Conservation (phyloP, 1,140 invertebrate genomes). For the Himalopsyche phryganea region DNA sequence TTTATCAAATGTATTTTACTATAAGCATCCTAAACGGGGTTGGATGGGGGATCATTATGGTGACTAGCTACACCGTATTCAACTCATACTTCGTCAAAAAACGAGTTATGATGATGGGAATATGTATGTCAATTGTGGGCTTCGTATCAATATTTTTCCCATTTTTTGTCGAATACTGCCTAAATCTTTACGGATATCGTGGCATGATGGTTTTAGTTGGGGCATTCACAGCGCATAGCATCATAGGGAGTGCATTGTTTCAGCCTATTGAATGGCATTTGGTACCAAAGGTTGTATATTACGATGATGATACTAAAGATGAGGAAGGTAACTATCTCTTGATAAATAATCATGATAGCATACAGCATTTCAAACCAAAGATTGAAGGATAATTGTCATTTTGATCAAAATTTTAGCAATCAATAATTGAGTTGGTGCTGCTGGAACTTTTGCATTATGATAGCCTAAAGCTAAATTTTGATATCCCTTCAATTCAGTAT, state of each 20-base stretch:
- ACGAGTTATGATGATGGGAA: constrained; percentile 50
- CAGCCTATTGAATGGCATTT: constrained; percentile 71
- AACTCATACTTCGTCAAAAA: constrained; percentile 51
- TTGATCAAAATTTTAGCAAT: too few relatives aligned
- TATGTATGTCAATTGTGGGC: constrained; percentile 48
- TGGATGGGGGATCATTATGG: constrained; percentile 45
- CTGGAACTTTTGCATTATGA: too few relatives aligned
- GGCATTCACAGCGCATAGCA: constrained; percentile 59
- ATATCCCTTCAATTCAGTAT: too few relatives aligned
- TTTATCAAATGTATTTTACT: constrained; percentile 51
- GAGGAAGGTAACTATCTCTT: too few relatives aligned
- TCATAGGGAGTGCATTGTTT: constrained; percentile 61
- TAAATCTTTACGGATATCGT: constrained; percentile 57
- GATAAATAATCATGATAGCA: too few relatives aligned
- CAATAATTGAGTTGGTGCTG: too few relatives aligned
- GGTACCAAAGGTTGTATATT: constrained; percentile 39
- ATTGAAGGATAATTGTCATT: too few relatives aligned
- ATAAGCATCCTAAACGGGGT: constrained; percentile 47
- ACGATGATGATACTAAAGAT: background rate
- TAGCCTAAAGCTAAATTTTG: too few relatives aligned
- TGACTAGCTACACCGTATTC: constrained; percentile 42
- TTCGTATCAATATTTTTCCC: constrained; percentile 55
- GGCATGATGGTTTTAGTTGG: constrained; percentile 59
- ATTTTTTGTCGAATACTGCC: constrained; percentile 53
- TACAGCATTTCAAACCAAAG: too few relatives aligned